Conservation (phyloP, 2,888 invertebrate genomes). For the Xanthorhoe spadicearia region DNA sequence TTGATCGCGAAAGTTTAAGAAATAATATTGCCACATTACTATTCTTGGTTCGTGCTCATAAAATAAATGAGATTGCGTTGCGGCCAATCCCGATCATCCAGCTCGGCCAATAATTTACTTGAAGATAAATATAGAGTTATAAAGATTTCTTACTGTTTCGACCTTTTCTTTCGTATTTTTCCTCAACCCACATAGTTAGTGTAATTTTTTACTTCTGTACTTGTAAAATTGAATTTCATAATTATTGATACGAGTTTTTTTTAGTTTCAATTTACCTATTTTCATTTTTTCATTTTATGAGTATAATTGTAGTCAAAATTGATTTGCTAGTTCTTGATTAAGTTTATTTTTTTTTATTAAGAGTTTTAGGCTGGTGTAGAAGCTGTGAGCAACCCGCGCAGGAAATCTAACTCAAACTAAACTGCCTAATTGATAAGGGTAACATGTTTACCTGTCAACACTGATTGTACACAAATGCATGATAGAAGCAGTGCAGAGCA, state of each 20-base stretch:
- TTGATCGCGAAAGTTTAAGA: too few species aligned
- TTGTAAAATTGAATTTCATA: not conserved
- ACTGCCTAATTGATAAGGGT: too few species aligned
- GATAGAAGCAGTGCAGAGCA: constrained; percentile 98
- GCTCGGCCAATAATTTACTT: not conserved
- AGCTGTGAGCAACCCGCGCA: too few species aligned
- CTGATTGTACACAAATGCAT: constrained; percentile 99
- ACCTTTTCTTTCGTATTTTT: not conserved
- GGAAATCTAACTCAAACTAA: too few species aligned
- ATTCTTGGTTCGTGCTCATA: not conserved
- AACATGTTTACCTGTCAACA: constrained; percentile 93
- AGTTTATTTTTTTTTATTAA: too few species aligned
- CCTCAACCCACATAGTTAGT: not conserved
- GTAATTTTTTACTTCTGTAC: not conserved
- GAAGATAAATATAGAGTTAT: not conserved
- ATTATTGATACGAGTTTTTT: too few species aligned
- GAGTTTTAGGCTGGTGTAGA: too few species aligned
- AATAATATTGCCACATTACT: not conserved
- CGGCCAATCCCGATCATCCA: not conserved
- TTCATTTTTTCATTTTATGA: too few species aligned
- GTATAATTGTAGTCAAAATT: too few species aligned
- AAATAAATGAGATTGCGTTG: not conserved
- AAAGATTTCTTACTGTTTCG: not conserved
- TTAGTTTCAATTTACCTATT: too few species aligned
- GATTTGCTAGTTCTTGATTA: too few species aligned